These are phyloP conservation scores for Leptinotarsa tumamoca DNA, from an alignment of 2,888 invertebrate species.

Conservation along the genomic window DNA sequence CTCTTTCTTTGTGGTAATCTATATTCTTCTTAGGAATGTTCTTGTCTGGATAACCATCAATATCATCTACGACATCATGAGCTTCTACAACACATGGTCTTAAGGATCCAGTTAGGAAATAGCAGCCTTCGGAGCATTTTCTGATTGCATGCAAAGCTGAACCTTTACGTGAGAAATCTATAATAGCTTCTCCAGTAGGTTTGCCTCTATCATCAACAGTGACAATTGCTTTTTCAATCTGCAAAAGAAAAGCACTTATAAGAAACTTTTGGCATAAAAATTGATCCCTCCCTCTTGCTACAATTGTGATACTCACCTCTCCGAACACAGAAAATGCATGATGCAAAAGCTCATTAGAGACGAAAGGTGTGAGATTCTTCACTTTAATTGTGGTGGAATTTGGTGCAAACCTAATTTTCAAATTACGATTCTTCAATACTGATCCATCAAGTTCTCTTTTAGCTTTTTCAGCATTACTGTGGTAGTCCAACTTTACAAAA, in stretches of 20 bases:
- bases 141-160: constrained; percentile 89
- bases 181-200: constrained; percentile 95
- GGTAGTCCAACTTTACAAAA: constrained; percentile 93
- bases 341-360: constrained; percentile 94
- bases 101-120: constrained; percentile 83
- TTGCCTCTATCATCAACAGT: constrained; percentile 97
- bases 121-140: constrained; percentile 92
- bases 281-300: not conserved
- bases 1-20: constrained; percentile 85
- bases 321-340: constrained; percentile 91
- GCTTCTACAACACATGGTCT: constrained; percentile 94
- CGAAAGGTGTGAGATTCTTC: constrained; percentile 91
- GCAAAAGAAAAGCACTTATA: constrained; percentile 12
- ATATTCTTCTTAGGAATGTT: constrained; percentile 78
- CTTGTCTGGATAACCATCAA: constrained; percentile 90
- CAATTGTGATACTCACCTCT: constrained; percentile 67
- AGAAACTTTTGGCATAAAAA: not conserved
- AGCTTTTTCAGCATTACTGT: constrained; percentile 92
- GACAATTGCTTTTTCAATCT: constrained; percentile 87
- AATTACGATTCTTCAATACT: constrained; percentile 82
- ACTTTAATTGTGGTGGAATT: constrained; percentile 93
- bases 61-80: constrained; percentile 90
- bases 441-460: constrained; percentile 94
- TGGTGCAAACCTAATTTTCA: constrained; percentile 95
- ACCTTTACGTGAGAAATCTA: constrained; percentile 95